phyloP scores from a whole-genome alignment of 2,888 invertebrate species.

The Tetrapedia diversipes region DNA sequence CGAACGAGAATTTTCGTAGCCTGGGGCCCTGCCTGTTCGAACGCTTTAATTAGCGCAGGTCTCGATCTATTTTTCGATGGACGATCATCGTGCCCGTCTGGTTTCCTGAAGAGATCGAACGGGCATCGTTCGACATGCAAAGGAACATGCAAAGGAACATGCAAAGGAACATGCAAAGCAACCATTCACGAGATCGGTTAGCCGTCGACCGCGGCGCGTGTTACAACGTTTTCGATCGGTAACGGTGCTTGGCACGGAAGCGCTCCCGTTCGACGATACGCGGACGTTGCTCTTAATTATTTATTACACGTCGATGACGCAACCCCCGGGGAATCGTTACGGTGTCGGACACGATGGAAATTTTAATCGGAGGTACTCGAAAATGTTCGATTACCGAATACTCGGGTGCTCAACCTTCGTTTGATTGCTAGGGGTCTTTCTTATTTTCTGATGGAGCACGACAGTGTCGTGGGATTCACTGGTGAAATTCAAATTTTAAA shows the following conservation, averaged over 20 bases:
- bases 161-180: conserved; percentile 9
- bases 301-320: conserved; percentile 22
- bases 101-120: background rate
- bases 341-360: conserved; percentile 1
- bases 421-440: no score
- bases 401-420: no score
- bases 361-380: no score
- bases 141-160: no score
- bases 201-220: background rate
- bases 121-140: background rate
- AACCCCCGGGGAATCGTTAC: conserved; percentile 1
- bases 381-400: no score
- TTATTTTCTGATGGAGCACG: no score
- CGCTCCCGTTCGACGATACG: conserved; percentile 66
- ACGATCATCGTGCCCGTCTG: background rate
- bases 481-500: no score
- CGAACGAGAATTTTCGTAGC: conserved; percentile 4
- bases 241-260: conserved; percentile 75
- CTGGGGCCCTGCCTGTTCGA: background rate
- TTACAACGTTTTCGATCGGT: conserved; percentile 64
- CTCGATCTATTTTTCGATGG: background rate
- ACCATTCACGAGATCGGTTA: conserved; percentile 16
- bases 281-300: conserved; percentile 47
- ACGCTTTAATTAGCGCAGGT: conserved; percentile 15
- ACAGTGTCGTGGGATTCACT: no score